These are phyloP conservation scores for Alfaro cultratus DNA, from an alignment of 2,797 vertebrate genomes.

Conservation along the genomic window DNA sequence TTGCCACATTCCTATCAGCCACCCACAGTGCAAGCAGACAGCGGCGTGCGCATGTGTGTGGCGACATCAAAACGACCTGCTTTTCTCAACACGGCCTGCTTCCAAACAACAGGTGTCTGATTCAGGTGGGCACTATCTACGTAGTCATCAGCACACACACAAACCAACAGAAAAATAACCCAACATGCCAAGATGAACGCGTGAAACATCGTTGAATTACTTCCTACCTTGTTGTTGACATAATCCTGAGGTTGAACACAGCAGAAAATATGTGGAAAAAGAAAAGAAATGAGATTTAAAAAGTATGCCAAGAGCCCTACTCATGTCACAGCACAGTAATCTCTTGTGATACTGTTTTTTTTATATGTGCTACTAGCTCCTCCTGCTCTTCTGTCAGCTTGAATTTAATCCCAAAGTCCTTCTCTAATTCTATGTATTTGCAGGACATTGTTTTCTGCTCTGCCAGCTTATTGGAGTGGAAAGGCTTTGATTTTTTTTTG, in stretches of 20 bases:
- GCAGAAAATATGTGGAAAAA: slow-evolving; percentile 24
- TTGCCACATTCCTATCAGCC: slow-evolving; percentile 41
- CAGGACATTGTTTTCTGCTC: slow-evolving; percentile 5
- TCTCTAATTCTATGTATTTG: slow-evolving; percentile 13
- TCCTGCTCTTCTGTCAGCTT: slow-evolving; percentile 3
- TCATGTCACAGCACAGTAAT: slow-evolving; percentile 1
- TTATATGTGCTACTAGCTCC: not conserved
- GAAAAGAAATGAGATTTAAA: slow-evolving; percentile 22
- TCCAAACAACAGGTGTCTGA: slow-evolving; percentile 64
- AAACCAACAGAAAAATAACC: not conserved
- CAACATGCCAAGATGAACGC: not conserved
- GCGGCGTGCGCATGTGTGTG: slow-evolving; percentile 36
- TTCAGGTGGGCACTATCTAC: slow-evolving; percentile 16
- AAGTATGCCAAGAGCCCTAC: not conserved
- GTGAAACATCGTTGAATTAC: not conserved
- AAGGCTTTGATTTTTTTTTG: not conserved
- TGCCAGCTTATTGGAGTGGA: not conserved
- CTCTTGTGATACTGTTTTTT: not conserved
- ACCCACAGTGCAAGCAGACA: slow-evolving; percentile 54
- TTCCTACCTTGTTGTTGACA: slow-evolving; percentile 68
- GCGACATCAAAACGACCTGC: slow-evolving; percentile 40
- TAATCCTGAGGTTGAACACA: slow-evolving; percentile 43
- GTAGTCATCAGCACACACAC: not conserved
- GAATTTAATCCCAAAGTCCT: slow-evolving; percentile 8
- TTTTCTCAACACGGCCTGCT: slow-evolving; percentile 28